These are phyloP conservation scores for Rhingia campestris DNA, from an alignment of 2,888 invertebrate genomes.

Conservation along the genomic window DNA sequence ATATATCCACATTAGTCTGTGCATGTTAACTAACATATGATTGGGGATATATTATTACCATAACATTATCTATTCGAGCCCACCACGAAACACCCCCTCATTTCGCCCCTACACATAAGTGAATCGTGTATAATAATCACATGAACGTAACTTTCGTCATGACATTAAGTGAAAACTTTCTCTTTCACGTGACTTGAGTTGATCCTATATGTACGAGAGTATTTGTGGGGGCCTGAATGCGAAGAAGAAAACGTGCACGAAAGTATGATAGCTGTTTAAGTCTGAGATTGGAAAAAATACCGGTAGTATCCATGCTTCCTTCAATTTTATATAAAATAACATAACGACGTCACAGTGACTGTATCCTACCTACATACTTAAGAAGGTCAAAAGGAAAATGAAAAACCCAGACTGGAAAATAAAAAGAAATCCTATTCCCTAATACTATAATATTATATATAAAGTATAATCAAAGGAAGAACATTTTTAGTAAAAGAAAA, in stretches of 20 bases:
- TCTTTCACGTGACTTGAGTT: constrained; percentile 71
- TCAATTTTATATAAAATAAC: constrained; percentile 69
- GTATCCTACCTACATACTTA: constrained; percentile 9
- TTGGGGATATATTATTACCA: constrained; percentile 74
- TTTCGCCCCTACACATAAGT: constrained; percentile 60
- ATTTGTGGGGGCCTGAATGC: neutral
- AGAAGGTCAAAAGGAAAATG: constrained; percentile 51
- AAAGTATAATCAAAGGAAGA: constrained; percentile 45
- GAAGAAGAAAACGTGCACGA: constrained; percentile 66
- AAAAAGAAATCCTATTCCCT: constrained; percentile 22
- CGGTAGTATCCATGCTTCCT: constrained; percentile 57
- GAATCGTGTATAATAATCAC: constrained; percentile 73
- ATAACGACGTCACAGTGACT: constrained; percentile 58
- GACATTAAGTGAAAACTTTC: constrained; percentile 75
- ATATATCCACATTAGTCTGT: constrained; percentile 57
- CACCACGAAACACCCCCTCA: constrained; percentile 43
- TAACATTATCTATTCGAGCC: constrained; percentile 71
- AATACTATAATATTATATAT: constrained; percentile 4
- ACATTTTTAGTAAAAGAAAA: constrained; percentile 43
- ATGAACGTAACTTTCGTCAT: constrained; percentile 74
- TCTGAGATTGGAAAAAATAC: constrained; percentile 62
- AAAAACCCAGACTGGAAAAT: constrained; percentile 40
- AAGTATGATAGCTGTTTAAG: constrained; percentile 50
- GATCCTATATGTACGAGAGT: constrained; percentile 20
- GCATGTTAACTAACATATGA: constrained; percentile 73